Evolutionary conservation across 2,113 vertebrate species (phyloP), one percentile per base, ranked within the genome.

Genomic region (Pygoscelis antarcticus): DNA sequence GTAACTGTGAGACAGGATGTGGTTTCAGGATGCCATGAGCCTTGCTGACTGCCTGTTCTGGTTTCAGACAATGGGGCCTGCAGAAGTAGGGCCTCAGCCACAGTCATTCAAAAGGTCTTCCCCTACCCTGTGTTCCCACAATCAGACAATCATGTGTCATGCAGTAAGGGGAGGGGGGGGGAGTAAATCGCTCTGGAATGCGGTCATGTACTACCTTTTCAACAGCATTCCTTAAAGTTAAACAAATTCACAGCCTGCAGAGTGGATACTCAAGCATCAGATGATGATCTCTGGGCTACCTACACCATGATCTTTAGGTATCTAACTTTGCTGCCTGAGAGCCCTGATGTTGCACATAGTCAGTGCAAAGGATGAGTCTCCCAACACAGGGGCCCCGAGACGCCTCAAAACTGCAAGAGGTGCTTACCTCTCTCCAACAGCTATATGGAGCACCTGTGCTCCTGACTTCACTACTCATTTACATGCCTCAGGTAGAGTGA

Each of bases 351-450:
- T 57, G 36, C 7, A 47, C 27, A 2, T 3, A 1, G 0, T 5
- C 19, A 3, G 0, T 7, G 14, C 55, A 36, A 19, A 51, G 62
- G 16, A 47, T 4, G 4, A 52, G 18, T 36, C 9, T 40, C 51
- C 21, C 72, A 82, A 32, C 13, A 25, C 40, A 34, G 21, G 7
- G 9, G 19, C 47, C 42, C 13, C 9, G 3, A 58, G 22, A 27
- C 0, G 1, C 7, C 27, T 30, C 0, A 1, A n/a, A 64, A 4
- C 13, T 40, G 3, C 22, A 60, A 6, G 22, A 68, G 6, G 29
- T 20, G 20, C 61, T 51, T 25, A 23, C 6, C 16, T 44, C 13
- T 30, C 23, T 26, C 22, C 47, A 64, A 2, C 22, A 44, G 3
- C 65, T 32, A 5, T 23, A 16, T 5, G 6, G 10, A 47, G 30